phyloP scores from a whole-genome alignment of 1,140 invertebrate genomes.

The Oncopeltus fasciatus region DNA sequence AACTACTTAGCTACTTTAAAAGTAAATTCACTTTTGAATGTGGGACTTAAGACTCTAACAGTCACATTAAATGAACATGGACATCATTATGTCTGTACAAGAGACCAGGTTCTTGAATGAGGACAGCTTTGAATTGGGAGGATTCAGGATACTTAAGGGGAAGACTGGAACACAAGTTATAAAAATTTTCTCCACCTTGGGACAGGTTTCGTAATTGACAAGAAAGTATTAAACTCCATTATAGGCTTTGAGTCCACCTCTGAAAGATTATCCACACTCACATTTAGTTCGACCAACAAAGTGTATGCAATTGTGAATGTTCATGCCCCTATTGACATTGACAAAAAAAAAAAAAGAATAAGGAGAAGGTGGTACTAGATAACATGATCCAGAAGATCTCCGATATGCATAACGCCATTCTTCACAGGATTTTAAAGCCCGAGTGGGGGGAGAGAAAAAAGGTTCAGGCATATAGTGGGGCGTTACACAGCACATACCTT shows the following conservation, averaged over 20 bases:
- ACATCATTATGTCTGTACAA: neutral
- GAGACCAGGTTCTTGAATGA: neutral
- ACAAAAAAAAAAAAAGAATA: neutral
- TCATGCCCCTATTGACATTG: neutral
- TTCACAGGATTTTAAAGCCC: neutral
- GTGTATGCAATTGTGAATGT: neutral
- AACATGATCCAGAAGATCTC: neutral
- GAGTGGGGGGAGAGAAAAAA: neutral
- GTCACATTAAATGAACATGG: neutral
- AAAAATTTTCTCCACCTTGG: too few relatives aligned
- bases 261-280: neutral
- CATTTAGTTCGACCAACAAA: neutral
- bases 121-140: neutral
- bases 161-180: neutral
- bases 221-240: neutral
- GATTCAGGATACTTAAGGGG: neutral
- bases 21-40: neutral
- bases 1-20: neutral
- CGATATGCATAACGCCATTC: neutral
- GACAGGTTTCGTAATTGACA: neutral
- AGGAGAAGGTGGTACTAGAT: neutral
- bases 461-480: neutral
- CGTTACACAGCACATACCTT: neutral
- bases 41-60: neutral
- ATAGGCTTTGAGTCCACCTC: neutral